These are phyloP conservation scores for Bungarus multicinctus DNA, from an alignment of 2,113 vertebrate genomes.

Conservation along the genomic window DNA sequence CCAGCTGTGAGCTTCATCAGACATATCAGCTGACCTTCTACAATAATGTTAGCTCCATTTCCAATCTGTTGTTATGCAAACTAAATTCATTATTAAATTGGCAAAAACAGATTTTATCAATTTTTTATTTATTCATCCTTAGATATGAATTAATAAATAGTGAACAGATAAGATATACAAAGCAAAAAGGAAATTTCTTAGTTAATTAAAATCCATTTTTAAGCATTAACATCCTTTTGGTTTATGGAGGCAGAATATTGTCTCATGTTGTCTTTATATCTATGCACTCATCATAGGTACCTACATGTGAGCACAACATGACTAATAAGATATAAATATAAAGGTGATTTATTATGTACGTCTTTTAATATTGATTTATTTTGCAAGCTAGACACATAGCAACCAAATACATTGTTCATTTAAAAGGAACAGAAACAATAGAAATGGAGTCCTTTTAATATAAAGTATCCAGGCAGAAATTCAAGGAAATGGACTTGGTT, in stretches of 20 bases:
- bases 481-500: background rate
- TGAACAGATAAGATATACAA: background rate
- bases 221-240: background rate
- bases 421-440: background rate
- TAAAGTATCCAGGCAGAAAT: background rate
- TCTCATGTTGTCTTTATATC: background rate
- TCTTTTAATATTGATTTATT: background rate
- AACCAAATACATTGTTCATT: background rate
- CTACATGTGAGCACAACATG: background rate
- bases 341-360: background rate
- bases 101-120: background rate
- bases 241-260: background rate
- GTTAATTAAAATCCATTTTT: background rate
- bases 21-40: background rate
- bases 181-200: background rate
- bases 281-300: background rate
- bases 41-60: background rate
- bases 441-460: background rate
- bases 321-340: background rate
- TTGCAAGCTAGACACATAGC: background rate
- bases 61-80: background rate
- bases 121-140: background rate
- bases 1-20: background rate
- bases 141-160: background rate
- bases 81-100: background rate